Evolutionary conservation across 2,888 invertebrate genomes (phyloP).

Genomic region (Siphonodentalium dalli): DNA sequence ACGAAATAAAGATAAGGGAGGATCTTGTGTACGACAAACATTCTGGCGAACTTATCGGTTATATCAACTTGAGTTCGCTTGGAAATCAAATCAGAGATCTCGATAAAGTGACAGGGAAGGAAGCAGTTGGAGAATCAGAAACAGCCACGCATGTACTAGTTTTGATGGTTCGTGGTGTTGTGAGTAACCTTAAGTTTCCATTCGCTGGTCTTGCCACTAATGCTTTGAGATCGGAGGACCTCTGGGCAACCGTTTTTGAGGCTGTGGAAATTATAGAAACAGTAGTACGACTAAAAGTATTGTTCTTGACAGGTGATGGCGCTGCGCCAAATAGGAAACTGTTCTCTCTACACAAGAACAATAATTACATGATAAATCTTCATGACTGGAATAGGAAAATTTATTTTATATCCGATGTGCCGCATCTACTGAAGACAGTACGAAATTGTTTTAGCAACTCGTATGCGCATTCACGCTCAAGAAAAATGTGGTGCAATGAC

Average conservation of each 20-base stretch:
- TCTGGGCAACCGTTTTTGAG: constrained; percentile 31
- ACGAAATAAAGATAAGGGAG: constrained; percentile 29
- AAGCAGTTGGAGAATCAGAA: background rate
- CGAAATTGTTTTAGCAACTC: constrained; percentile 23
- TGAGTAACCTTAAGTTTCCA: constrained; percentile 26
- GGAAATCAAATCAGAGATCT: constrained; percentile 28
- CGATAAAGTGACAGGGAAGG: constrained; percentile 2
- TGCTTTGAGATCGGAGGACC: constrained; percentile 26
- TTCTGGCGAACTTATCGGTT: constrained; percentile 30
- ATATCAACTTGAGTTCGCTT: constrained; percentile 19
- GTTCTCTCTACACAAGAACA: too few relatives aligned
- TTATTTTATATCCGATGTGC: constrained; percentile 23
- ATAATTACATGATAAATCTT: too few relatives aligned
- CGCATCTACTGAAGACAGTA: constrained; percentile 22
- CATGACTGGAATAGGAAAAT: constrained; percentile 11
- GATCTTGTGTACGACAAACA: constrained; percentile 33
- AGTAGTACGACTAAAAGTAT: constrained; percentile 9
- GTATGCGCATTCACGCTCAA: constrained; percentile 7
- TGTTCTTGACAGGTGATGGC: constrained; percentile 29
- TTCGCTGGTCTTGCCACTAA: constrained; percentile 28
- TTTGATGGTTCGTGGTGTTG: constrained; percentile 27
- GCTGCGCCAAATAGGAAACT: constrained; percentile 31
- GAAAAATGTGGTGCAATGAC: constrained; percentile 18
- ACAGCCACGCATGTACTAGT: constrained; percentile 28
- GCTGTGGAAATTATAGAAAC: constrained; percentile 23